phyloP scores from a whole-genome alignment of 2,888 invertebrate species.

The Opisthograptis luteolata region DNA sequence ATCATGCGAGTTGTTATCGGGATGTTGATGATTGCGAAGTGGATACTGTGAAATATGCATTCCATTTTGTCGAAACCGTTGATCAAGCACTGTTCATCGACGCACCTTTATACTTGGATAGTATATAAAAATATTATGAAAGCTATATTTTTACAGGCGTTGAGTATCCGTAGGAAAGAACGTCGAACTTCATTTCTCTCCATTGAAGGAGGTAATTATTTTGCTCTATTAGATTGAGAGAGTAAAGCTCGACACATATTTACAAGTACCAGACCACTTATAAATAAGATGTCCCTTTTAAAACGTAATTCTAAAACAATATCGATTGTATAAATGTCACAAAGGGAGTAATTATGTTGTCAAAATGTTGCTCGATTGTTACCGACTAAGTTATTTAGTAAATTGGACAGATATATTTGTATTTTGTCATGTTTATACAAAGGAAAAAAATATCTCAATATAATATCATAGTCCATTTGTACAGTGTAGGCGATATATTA shows the following conservation, averaged over 20 bases:
- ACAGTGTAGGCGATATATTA: conserved; percentile 79
- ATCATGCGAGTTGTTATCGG: conserved; percentile 63
- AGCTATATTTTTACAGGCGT: conserved; percentile 71
- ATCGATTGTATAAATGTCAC: conserved; percentile 69
- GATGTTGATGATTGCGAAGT: conserved; percentile 68
- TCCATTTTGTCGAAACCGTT: conserved; percentile 75
- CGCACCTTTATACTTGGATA: conserved; percentile 68
- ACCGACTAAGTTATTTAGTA: conserved; percentile 77
- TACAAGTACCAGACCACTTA: conserved; percentile 65
- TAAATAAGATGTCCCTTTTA: conserved; percentile 60
- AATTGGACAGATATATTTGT: conserved; percentile 77
- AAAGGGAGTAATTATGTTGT: conserved; percentile 75
- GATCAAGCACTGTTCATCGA: conserved; percentile 75
- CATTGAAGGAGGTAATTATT: conserved; percentile 32
- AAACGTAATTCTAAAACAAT: conserved; percentile 46
- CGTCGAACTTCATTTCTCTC: conserved; percentile 48
- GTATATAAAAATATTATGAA: conserved; percentile 53
- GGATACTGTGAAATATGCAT: conserved; percentile 79
- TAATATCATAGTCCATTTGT: conserved; percentile 82
- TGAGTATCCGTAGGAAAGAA: conserved; percentile 55
- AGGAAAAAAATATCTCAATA: conserved; percentile 78
- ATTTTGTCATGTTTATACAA: conserved; percentile 84
- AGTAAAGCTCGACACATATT: conserved; percentile 46
- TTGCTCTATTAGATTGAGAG: conserved; percentile 17
- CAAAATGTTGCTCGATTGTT: conserved; percentile 78